Evolutionary conservation across 1,140 invertebrate genomes (phyloP), one percentile per base, ranked within the genome.

Genomic region (Kradibia gibbosae): DNA sequence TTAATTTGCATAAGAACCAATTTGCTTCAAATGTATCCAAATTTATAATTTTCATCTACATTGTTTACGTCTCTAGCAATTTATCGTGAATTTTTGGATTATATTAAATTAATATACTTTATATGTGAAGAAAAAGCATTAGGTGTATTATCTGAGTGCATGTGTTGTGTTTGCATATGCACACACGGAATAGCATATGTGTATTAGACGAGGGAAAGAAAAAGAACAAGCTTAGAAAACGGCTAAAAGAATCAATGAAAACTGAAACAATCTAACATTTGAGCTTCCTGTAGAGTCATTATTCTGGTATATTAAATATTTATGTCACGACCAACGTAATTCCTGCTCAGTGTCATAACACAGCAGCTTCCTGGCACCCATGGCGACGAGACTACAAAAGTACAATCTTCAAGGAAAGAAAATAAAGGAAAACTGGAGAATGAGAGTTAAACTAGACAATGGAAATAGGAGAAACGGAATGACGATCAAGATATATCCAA

Each of bases 281-380:
- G 39, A 70, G 20, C 36, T 78, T 31, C 60, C 31, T 65, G 31
- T 65, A 36, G 5, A 65, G 31, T 65, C 31, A 67, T 28, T 50
- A 15, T 74, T 67, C 48, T 45, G 36, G 73, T 81, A 55, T 73
- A 78, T 83, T 83, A 83, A 67, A 81, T 83, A 81, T 83, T 83
- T 83, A 81, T 81, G 82, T 83, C 82, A 83, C 82, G 82, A 80
- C 75, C 70, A 25, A 53, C 62, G 75, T 82, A 78, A 82, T 82
- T 77, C 45, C 45, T 82, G 42, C 80, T 82, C 80, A 57, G 67
- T 55, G 65, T 72, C 75, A 74, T 82, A 82, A 82, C 81, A 72
- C 81, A 65, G 74, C 72, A 76, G 80, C 60, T 76, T 76, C 15
- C 80, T 76, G 80, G 72, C n/a, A 71, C 36, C 25, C 28, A 50